Evolutionary conservation across 2,888 invertebrate genomes (phyloP).

Genomic region (Lithophane semibrunnea): DNA sequence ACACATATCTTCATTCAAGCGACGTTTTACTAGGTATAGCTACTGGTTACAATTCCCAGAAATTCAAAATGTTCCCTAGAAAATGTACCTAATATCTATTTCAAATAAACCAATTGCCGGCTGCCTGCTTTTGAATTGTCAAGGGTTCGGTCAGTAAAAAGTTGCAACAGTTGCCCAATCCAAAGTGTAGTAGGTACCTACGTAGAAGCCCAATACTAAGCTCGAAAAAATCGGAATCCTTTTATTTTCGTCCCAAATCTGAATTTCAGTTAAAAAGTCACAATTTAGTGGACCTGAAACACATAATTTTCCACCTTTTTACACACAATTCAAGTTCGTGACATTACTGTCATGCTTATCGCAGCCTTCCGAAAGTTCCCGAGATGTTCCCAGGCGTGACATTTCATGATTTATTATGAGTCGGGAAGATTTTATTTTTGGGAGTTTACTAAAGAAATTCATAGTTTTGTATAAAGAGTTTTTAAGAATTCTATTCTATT

Average conservation of each 20-base stretch:
- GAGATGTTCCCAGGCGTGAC: constrained; percentile 38
- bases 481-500: not conserved
- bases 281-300: constrained; percentile 5
- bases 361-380: constrained; percentile 45
- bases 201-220: not conserved
- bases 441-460: constrained; percentile 12
- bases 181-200: not conserved
- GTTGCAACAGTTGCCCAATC: not conserved
- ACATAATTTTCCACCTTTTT: constrained; percentile 38
- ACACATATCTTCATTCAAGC: constrained; percentile 20
- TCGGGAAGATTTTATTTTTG: constrained; percentile 26
- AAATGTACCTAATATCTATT: not conserved
- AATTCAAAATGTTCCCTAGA: constrained; percentile 7
- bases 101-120: not conserved
- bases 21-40: constrained; percentile 2
- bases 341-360: constrained; percentile 51
- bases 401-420: constrained; percentile 48
- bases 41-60: not conserved
- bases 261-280: not conserved
- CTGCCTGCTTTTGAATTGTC: not conserved
- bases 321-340: constrained; percentile 50
- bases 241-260: not conserved
- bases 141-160: not conserved
- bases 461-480: not conserved
- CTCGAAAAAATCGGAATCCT: not conserved